Conservation (phyloP, 2,113 vertebrate species). For the Corynorhinus townsendii region DNA sequence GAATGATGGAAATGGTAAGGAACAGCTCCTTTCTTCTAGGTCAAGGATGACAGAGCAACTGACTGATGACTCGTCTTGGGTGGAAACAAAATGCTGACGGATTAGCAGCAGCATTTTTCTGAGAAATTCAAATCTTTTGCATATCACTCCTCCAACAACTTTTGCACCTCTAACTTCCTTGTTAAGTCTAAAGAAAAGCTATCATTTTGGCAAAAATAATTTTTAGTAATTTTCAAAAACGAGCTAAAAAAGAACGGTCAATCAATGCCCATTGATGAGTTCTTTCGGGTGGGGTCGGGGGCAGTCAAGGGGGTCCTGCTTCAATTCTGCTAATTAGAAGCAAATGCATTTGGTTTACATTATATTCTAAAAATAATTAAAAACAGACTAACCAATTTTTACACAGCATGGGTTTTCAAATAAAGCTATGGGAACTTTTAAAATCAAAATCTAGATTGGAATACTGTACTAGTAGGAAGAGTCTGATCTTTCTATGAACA, state of each 20-base stretch:
- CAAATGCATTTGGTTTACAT: not conserved
- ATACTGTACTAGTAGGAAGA: not conserved
- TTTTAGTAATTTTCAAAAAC: not conserved
- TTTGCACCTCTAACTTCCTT: not conserved
- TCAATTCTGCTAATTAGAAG: not conserved
- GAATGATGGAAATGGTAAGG: not conserved
- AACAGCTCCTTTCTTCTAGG: not conserved
- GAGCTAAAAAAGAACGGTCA: not conserved
- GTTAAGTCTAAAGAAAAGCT: not conserved
- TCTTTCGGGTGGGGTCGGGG: not conserved
- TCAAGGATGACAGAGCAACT: not conserved
- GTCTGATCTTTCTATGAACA: not conserved
- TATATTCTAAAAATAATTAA: not conserved
- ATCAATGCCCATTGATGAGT: not conserved
- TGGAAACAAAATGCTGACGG: not conserved
- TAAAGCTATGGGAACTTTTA: not conserved
- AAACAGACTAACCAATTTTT: not conserved
- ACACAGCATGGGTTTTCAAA: not conserved
- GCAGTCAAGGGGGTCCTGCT: not conserved
- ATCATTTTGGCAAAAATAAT: not conserved
- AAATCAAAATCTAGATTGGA: conserved; percentile 22
- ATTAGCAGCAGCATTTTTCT: not conserved
- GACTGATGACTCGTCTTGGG: not conserved
- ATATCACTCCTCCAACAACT: not conserved
- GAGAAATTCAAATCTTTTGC: not conserved